phyloP scores from a whole-genome alignment of 2,797 vertebrate species.

The Clamator glandarius region DNA sequence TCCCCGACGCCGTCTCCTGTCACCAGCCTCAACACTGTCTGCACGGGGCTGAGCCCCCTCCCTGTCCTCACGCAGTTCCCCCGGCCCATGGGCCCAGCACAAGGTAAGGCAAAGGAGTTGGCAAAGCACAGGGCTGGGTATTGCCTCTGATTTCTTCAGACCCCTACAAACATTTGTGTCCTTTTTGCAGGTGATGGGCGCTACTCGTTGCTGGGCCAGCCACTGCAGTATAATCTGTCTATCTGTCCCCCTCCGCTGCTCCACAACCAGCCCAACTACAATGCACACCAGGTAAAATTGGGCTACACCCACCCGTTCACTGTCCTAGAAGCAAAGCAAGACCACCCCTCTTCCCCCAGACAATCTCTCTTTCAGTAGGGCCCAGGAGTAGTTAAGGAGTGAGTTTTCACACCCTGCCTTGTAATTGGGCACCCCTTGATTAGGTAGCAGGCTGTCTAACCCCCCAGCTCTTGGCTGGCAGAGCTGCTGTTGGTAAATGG shows the following conservation, averaged over 20 bases:
- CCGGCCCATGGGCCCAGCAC: slow-evolving; percentile 89
- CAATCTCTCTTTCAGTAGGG: neutral
- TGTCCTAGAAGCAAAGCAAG: neutral
- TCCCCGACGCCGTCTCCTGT: slow-evolving; percentile 95
- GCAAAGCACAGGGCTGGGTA: neutral
- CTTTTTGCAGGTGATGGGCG: slow-evolving; percentile 86
- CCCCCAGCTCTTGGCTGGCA: rapidly evolving
- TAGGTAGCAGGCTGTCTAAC: neutral
- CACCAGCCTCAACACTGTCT: slow-evolving; percentile 90
- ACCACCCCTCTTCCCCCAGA: rapidly evolving
- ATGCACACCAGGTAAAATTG: slow-evolving; percentile 88
- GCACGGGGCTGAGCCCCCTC: slow-evolving; percentile 92
- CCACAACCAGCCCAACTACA: slow-evolving; percentile 92
- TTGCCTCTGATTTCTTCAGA: rapidly evolving
- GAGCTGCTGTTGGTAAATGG: neutral
- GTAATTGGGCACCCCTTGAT: neutral
- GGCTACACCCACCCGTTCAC: neutral
- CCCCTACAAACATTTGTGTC: neutral
- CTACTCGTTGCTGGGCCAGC: slow-evolving; percentile 94
- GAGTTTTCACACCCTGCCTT: neutral
- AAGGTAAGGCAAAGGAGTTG: slow-evolving; percentile 81
- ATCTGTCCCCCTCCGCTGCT: slow-evolving; percentile 90
- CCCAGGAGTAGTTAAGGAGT: neutral
- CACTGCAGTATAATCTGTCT: slow-evolving; percentile 94
- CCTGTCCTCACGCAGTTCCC: slow-evolving; percentile 94